These are phyloP conservation scores for Dolichotis patagonum DNA, from an alignment of 2,113 vertebrate genomes.

Conservation along the genomic window DNA sequence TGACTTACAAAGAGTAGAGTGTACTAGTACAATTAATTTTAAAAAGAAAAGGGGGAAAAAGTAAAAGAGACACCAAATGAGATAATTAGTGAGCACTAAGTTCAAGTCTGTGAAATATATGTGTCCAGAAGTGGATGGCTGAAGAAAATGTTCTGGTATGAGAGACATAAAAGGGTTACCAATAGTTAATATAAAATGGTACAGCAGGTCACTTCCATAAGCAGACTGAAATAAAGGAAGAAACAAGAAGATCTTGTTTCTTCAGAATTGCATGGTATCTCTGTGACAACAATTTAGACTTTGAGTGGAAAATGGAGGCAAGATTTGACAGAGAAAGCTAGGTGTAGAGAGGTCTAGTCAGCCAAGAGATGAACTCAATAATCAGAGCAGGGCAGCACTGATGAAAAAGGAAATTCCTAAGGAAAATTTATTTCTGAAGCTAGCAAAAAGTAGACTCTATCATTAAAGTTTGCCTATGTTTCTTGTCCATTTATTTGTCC, in stretches of 20 bases:
- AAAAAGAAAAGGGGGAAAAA: neutral
- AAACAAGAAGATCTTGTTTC: neutral
- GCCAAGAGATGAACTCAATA: neutral
- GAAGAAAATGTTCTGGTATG: neutral
- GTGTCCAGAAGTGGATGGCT: neutral
- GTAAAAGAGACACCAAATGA: neutral
- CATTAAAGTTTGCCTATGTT: neutral
- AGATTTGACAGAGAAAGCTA: neutral
- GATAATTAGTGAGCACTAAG: neutral
- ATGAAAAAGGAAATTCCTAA: neutral
- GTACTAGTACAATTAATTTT: neutral
- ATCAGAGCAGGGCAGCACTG: neutral
- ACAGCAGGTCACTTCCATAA: neutral
- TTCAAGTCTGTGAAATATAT: neutral
- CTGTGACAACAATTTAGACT: neutral
- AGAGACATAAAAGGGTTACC: neutral
- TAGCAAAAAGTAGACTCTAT: neutral
- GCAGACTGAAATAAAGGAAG: neutral
- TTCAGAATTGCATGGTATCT: neutral
- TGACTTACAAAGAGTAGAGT: neutral
- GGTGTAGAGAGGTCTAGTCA: neutral
- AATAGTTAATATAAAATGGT: neutral
- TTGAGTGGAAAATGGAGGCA: neutral
- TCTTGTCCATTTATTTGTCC: neutral
- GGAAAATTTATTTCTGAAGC: constrained; percentile 16